Base-by-base conservation (phyloP, 2,888 invertebrate species). In the Hedychridium roseum region DNA sequence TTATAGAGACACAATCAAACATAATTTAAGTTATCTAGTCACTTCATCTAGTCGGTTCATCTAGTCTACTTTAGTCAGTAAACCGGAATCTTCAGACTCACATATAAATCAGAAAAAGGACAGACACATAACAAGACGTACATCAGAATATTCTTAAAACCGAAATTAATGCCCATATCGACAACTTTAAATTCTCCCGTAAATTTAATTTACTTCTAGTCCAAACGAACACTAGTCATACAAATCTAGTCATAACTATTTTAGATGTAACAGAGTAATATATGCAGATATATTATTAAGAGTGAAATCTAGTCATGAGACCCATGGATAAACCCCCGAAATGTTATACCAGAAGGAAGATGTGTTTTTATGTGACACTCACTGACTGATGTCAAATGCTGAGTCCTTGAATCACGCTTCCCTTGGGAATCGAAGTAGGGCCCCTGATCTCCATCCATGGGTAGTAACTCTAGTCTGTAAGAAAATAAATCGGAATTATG, bases 291-390 rank as follows among this genome's bases (percentile, higher is more conserved):
- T 62, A 65, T 65, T 56, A 52, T 57, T 54, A 44, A 40, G 66
- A 70, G 70, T 73, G 73, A 32, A 28, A 57, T 73, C 73, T 73
- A 73, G 73, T 73, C 73, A 72, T 46, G 40, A 41, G 50, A 41
- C 54, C 54, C 67, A 61, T 61, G 69, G 57, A 62, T 70, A 66
- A 39, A 27, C 45, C 65, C 71, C 70, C 53, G 73, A 73, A 73
- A 54, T 53, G 70, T 68, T 61, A 45, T 32, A 16, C 17, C 47
- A 16, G 7, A 38, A 26, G 27, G 12, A 12, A 5, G 40, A 26
- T 16, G 4, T 1, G 23, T 37, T 3, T 38, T 2, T 4, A 28
- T 34, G 4, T 36, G 44, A 9, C 17, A 21, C n/a, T 23, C 18
- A 9, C 1, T 7, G 14, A 28, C 28, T 3, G 6, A 38, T 40